These are phyloP conservation scores for Amphiprion percula DNA, from an alignment of 2,113 vertebrate species.

Conservation along the genomic window DNA sequence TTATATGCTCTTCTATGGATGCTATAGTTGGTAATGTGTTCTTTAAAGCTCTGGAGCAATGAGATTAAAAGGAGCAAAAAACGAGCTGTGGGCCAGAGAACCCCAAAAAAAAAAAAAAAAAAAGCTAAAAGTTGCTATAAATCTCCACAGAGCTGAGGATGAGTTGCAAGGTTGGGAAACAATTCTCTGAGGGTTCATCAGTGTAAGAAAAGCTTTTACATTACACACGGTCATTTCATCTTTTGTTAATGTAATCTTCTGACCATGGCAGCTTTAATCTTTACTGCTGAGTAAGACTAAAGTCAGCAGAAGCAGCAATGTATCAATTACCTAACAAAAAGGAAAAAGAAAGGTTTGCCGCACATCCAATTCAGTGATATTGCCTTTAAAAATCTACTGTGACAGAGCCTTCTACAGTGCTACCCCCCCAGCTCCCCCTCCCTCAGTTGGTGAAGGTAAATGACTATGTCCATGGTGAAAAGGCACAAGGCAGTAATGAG, in stretches of 20 bases:
- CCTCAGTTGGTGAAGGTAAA: constrained; percentile 59
- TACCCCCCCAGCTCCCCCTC: background rate
- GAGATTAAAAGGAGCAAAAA: no score
- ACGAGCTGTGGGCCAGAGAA: no score
- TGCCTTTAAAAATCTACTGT: constrained; percentile 3
- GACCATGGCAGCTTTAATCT: background rate
- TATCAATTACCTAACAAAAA: background rate
- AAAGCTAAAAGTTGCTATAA: no score
- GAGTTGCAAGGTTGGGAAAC: no score
- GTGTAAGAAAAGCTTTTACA: background rate
- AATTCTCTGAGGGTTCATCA: background rate
- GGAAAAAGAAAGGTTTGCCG: background rate
- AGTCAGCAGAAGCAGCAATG: background rate
- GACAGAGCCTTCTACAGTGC: constrained; percentile 11
- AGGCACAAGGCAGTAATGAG: constrained; percentile 82
- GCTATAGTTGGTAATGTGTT: no score
- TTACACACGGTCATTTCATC: background rate
- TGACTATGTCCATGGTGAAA: constrained; percentile 71
- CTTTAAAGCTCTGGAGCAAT: no score
- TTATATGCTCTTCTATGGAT: background rate
- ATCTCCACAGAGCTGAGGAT: no score
- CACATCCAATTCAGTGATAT: background rate
- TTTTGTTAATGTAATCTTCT: no score
- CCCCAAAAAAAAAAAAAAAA: no score
- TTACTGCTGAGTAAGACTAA: background rate